Conservation (phyloP, 2,888 invertebrate species). For the Sthenelais limicola region DNA sequence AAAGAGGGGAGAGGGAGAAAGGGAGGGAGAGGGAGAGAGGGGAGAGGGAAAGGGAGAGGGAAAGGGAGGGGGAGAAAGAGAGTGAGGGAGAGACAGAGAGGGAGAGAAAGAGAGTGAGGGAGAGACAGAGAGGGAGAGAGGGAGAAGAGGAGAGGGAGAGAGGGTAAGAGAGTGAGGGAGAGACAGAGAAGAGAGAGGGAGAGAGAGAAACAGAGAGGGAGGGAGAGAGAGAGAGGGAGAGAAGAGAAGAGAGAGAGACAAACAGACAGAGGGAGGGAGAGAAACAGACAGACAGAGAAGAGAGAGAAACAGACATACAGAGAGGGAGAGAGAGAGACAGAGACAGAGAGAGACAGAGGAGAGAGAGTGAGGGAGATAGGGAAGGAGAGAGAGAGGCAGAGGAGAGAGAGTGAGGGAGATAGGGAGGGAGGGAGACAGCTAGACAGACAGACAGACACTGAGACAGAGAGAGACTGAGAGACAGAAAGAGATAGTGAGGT, state of each 20-base stretch:
- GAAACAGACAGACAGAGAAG: slow-evolving; percentile 26
- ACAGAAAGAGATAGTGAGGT: too few species aligned
- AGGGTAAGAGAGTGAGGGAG: background rate
- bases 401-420: too few species aligned
- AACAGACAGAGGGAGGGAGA: slow-evolving; percentile 27
- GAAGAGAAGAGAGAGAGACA: slow-evolving; percentile 23
- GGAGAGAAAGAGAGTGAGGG: background rate
- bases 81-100: background rate
- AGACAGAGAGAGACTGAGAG: too few species aligned
- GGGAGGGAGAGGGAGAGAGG: background rate
- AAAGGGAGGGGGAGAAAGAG: slow-evolving; percentile 20
- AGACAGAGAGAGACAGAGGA: slow-evolving; percentile 15
- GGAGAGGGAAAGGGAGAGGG: background rate
- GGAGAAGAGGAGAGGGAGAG: background rate
- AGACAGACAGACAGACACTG: background rate
- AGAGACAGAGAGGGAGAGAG: background rate
- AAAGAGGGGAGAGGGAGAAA: background rate
- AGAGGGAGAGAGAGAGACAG: slow-evolving; percentile 17
- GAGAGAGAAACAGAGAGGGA: slow-evolving; percentile 13
- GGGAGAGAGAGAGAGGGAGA: slow-evolving; percentile 33
- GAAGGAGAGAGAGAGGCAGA: background rate
- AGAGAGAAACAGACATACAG: background rate
- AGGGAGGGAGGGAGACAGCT: background rate
- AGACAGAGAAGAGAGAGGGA: background rate
- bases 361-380: slow-evolving; percentile 3